Evolutionary conservation across 2,888 invertebrate genomes (phyloP), one percentile per base, ranked within the genome.

Genomic region (Chymomyza amoena): DNA sequence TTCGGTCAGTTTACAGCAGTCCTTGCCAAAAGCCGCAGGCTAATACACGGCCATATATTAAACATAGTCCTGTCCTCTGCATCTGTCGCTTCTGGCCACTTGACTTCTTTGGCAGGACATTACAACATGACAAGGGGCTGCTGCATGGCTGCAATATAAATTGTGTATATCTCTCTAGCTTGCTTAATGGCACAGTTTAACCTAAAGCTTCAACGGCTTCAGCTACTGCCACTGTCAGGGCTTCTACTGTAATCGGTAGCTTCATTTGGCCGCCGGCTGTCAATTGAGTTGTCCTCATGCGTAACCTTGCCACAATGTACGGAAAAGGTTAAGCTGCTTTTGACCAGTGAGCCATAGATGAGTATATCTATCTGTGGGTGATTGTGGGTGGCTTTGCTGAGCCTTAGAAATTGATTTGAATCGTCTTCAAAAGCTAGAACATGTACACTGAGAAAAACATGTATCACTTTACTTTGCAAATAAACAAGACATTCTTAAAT

Each of bases 131-230:
- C 61, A 54, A 25, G 6, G 9, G 7, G 45, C 45, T 54, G 28
- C n/a, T 3, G 5, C 6, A 63, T 28, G 57, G 32, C 68, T 32
- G 7, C 70, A 36, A 32, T 69, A 76, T 69, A 76, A 71, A 71
- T 65, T 65, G 59, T 20, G 70, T 70, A 69, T 73, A 68, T 68
- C 73, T 73, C 70, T 68, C 73, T 79, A 56, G 18, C 70, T 76
- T 73, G 69, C 63, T 68, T 70, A 76, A 77, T 79, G 76, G 76
- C 66, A 1, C 52, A 67, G 65, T 69, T 78, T 76, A 76, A 73
- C 69, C 67, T 64, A 64, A 73, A 64, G 66, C 63, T 65, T 77
- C 73, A 69, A 79, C 76, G 66, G 32, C 32, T 32, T 1, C 76
- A 67, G 32, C 32, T 32, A 9, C 32, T 32, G 32, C 5, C 32